Conservation (phyloP, 2,113 vertebrate species). For the Delphinapterus leucas region DNA sequence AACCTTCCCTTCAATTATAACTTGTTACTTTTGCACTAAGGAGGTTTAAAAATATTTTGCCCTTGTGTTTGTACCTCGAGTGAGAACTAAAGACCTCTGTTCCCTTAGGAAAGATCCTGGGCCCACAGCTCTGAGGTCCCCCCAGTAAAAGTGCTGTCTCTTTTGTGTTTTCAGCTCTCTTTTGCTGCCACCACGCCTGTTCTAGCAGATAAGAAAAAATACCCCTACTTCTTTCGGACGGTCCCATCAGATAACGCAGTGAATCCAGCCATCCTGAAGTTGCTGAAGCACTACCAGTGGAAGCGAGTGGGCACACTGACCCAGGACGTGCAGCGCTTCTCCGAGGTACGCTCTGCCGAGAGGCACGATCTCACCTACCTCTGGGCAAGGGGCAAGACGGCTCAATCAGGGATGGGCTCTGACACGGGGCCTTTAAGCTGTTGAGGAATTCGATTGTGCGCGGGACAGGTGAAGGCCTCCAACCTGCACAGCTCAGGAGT, state of each 20-base stretch:
- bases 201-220: constrained; percentile 98
- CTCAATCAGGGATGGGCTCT: accelerated
- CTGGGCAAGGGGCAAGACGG: background rate
- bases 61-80: background rate
- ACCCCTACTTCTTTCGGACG: constrained; percentile 98
- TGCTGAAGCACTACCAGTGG: constrained; percentile 96
- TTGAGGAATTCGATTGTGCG: background rate
- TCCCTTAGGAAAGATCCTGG: background rate
- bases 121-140: background rate
- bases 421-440: background rate
- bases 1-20: background rate
- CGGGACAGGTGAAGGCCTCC: background rate
- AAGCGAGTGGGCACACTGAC: constrained; percentile 97
- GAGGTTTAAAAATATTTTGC: background rate
- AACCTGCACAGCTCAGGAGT: background rate
- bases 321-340: constrained; percentile 98
- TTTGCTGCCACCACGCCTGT: constrained; percentile 98
- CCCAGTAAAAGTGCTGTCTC: background rate
- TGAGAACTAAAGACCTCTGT: too few species aligned
- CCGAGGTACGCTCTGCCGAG: constrained; percentile 88
- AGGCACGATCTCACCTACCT: accelerated
- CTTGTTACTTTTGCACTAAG: background rate
- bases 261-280: constrained; percentile 97
- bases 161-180: constrained; percentile 87
- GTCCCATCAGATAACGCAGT: constrained; percentile 99